Base-by-base conservation (phyloP, 2,888 invertebrate genomes). In the Auanema freiburgensis region DNA sequence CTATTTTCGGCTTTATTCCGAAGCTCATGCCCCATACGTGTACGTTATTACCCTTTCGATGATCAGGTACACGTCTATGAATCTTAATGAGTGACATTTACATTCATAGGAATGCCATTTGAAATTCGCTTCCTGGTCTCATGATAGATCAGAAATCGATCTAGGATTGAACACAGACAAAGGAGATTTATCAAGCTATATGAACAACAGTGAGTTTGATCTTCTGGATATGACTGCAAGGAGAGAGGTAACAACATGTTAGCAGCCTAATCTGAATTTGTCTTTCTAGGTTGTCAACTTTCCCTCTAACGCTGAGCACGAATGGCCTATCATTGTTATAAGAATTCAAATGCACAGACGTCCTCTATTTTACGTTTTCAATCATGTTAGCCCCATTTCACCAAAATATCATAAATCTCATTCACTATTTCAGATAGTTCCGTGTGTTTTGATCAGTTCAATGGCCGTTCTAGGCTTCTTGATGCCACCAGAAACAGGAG, bases 131-230 rank as follows among this genome's bases (percentile, higher is more conserved):
- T 86, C 86, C 1, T 88, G 88, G 88, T 87, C 87, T 0, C 88
- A 87, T 78, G 87, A 87, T 68, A 86, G 86, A 10, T 62, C 66
- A 1, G 85, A 86, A 70, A 80, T 87, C 61, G 77, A 91, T 81
- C 84, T 92, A 55, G 88, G 89, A 71, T 89, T 90, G 79, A 90
- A 91, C 81, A 90, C 90, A 58, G 90, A 91, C 59, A 72, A 78
- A 42, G 92, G 92, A 0, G 92, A 93, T 85, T 89, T 90, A 57
- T 90, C 90, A 74, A 92, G 92, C 86, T 93, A 92, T 85, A 91
- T 92, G 83, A 90, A 90, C n/a, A 93, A 92, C 84, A 92, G 92
- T 1, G 93, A 93, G 85, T 93, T 92, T 85, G 91, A 91, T 84
- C 86, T 93, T 73, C 80, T 86, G 23, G 83, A 84, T 61, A 85